Conservation (phyloP, 1,140 invertebrate species). For the Cotesia typhae region DNA sequence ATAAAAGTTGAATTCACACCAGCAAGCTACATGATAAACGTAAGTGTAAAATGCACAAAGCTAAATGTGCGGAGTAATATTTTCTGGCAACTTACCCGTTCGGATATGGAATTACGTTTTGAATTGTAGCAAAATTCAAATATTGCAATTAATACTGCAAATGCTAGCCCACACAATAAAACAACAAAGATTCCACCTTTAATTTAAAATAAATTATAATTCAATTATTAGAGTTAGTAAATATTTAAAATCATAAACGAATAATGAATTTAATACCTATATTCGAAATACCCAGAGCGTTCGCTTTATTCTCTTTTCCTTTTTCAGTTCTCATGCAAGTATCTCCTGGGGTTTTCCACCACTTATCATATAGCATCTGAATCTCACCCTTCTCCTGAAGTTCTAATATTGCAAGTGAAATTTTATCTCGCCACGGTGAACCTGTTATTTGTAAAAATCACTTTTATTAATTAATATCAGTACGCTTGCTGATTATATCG, state of each 20-base stretch:
- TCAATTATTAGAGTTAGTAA: background rate
- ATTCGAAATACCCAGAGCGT: constrained; percentile 86
- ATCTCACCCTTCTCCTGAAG: constrained; percentile 79
- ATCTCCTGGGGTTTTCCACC: constrained; percentile 77
- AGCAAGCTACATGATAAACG: background rate
- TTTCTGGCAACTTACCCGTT: constrained; percentile 69
- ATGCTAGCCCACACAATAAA: constrained; percentile 77
- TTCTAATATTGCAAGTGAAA: constrained; percentile 79
- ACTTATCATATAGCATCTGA: constrained; percentile 77
- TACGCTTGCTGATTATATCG: background rate
- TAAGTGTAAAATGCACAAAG: background rate
- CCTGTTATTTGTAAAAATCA: constrained; percentile 60
- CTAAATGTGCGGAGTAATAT: background rate
- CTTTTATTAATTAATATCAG: background rate
- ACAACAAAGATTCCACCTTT: constrained; percentile 92
- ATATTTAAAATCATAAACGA: background rate
- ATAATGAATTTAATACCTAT: constrained; percentile 68
- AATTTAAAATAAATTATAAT: constrained; percentile 18
- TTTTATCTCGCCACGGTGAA: constrained; percentile 79
- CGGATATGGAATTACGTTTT: constrained; percentile 73
- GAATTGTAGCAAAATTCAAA: constrained; percentile 86
- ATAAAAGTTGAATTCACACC: too few relatives aligned
- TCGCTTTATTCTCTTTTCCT: constrained; percentile 78
- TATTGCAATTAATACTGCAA: constrained; percentile 79
- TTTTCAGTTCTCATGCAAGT: constrained; percentile 73